Conservation (phyloP, 2,888 invertebrate genomes). For the Tipula lateralis region DNA sequence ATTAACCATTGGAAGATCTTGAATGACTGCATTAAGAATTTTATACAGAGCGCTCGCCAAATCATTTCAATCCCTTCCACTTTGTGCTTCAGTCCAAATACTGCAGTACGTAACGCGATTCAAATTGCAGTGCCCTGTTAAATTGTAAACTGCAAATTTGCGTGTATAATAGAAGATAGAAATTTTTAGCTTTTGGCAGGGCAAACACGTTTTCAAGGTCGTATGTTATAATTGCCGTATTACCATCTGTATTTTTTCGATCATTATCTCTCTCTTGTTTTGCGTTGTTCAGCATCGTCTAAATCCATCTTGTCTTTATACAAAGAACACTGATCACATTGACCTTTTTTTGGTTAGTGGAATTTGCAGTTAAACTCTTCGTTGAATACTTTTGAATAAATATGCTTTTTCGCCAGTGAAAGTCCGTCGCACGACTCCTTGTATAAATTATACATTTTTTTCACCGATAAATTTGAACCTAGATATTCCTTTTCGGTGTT, state of each 20-base stretch:
- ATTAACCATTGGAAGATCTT: not conserved
- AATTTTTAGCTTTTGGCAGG: not conserved
- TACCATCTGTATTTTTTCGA: slow-evolving; percentile 12
- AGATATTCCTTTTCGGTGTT: slow-evolving; percentile 33
- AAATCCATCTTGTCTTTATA: slow-evolving; percentile 14
- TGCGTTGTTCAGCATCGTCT: not conserved
- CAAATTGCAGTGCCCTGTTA: too few relatives aligned
- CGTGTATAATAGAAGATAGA: not conserved
- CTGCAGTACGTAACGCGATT: not conserved
- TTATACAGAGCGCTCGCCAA: not conserved
- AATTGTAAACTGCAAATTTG: not conserved
- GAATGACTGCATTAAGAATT: not conserved
- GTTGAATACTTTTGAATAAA: slow-evolving; percentile 26
- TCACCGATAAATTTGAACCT: slow-evolving; percentile 32
- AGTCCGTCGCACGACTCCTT: not conserved
- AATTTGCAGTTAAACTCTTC: not conserved
- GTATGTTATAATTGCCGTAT: not conserved
- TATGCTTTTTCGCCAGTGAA: not conserved
- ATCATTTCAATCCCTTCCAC: not conserved
- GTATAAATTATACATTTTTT: slow-evolving; percentile 34
- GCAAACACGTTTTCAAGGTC: not conserved
- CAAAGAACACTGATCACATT: not conserved
- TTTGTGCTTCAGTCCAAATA: not conserved
- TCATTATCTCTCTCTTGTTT: not conserved
- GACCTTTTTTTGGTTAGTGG: not conserved